Evolutionary conservation across 2,113 vertebrate genomes (phyloP).

Genomic region (Labrus mixtus): DNA sequence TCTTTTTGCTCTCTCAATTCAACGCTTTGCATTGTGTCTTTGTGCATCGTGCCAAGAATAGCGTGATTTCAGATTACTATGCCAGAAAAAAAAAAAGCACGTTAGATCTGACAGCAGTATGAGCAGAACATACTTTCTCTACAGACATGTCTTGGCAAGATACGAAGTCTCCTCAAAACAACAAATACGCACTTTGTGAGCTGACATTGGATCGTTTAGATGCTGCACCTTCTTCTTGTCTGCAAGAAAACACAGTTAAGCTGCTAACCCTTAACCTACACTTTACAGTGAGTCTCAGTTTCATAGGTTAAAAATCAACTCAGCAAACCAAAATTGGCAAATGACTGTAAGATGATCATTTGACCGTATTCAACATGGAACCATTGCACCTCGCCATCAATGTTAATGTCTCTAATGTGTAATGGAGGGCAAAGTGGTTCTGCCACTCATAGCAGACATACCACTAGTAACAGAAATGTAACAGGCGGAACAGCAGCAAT

Average conservation of each 20-base stretch:
- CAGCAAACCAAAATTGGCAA: neutral
- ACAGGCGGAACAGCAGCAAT: too few species aligned
- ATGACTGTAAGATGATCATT: too few species aligned
- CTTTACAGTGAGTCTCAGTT: too few species aligned
- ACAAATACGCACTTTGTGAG: neutral
- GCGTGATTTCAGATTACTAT: neutral
- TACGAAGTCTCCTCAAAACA: neutral
- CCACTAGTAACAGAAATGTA: too few species aligned
- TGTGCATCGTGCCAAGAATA: conserved; percentile 2
- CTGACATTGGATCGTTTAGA: neutral
- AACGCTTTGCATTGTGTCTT: neutral
- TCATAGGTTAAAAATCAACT: neutral
- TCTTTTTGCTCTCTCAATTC: neutral
- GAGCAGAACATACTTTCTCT: neutral
- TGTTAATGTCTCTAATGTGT: too few species aligned
- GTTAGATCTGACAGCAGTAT: conserved; percentile 2
- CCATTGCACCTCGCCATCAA: too few species aligned
- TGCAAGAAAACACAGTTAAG: too few species aligned
- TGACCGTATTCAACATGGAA: neutral
- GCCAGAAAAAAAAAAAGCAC: neutral
- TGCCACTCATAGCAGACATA: too few species aligned
- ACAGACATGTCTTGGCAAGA: neutral
- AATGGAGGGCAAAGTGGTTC: too few species aligned
- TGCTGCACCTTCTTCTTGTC: neutral
- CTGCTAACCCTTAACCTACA: neutral